A percentile compares a stretch with the other conserved stretches of the same genome.
phyloP scores from a whole-genome alignment of 2,113 vertebrate genomes.

The Oreotrochilus melanogaster region DNA sequence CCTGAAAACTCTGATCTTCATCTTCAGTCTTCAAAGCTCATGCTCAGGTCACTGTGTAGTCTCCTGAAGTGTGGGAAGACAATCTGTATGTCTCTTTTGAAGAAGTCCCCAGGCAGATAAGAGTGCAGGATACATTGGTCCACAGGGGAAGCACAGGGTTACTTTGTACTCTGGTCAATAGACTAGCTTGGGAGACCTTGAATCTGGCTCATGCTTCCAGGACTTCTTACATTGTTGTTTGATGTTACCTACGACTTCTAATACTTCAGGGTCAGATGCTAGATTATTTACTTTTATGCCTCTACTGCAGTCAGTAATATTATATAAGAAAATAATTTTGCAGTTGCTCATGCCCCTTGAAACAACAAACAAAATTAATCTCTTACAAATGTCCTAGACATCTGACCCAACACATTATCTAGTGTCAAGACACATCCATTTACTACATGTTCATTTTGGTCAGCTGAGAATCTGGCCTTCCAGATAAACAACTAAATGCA shows the following conservation, averaged over 20 bases:
- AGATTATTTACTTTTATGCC: neutral
- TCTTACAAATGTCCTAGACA: neutral
- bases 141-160: neutral
- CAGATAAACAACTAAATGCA: neutral
- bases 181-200: neutral
- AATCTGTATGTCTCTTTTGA: neutral
- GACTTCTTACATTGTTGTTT: neutral
- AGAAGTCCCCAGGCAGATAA: neutral
- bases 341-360: neutral
- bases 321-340: neutral
- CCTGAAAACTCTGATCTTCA: neutral
- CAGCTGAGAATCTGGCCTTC: neutral
- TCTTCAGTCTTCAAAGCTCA: neutral
- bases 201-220: neutral
- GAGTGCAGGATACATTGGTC: neutral
- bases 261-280: neutral
- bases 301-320: neutral
- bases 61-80: neutral
- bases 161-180: neutral
- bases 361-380: neutral
- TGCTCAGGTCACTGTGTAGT: neutral
- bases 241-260: neutral
- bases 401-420: neutral
- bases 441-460: neutral
- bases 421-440: fast-evolving